Base-by-base conservation (phyloP, 2,888 invertebrate species). In the Lasioglossum marginatum region DNA sequence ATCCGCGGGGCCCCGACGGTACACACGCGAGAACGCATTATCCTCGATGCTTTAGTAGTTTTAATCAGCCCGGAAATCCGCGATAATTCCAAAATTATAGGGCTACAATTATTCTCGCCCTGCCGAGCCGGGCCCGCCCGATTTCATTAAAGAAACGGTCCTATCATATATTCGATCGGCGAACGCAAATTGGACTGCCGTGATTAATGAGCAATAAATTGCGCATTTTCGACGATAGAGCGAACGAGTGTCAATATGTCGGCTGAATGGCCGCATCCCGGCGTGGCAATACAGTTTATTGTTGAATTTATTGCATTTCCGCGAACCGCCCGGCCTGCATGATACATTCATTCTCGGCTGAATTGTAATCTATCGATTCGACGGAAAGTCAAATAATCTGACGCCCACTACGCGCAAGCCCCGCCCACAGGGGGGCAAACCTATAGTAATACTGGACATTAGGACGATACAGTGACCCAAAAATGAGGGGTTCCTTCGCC, bases 161-260 rank as follows among this genome's bases (percentile, higher is more conserved):
- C 85, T 81, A 81, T 85, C 82, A 70, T 81, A 82, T 80, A 81
- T 90, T 81, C 77, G 66, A 83, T 79, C 83, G 80, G 68, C 16
- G 68, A 66, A 78, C 78, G 81, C 81, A 84, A 89, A 87, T 84
- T 83, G 77, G 76, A 81, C 79, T 48, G 84, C 78, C 80, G 71
- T 83, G 81, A 87, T 89, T 87, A 88, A 89, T 89, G 85, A 89
- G 82, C 77, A 79, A 86, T 86, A 89, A 89, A 89, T 86, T 66
- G 74, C 75, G 27, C 63, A 81, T 85, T 82, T 81, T 86, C 88
- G 78, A 82, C 88, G 80, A 79, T 82, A 72, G 83, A 87, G 75
- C 72, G 85, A 79, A 80, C 80, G 86, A 79, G 77, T 86, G 85
- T 83, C 86, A 86, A 89, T 88, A 86, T 81, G 77, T 90, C 77